Evolutionary conservation across 2,888 invertebrate species (phyloP), one percentile per base, ranked within the genome.

Genomic region (Cheilosia scutellata): DNA sequence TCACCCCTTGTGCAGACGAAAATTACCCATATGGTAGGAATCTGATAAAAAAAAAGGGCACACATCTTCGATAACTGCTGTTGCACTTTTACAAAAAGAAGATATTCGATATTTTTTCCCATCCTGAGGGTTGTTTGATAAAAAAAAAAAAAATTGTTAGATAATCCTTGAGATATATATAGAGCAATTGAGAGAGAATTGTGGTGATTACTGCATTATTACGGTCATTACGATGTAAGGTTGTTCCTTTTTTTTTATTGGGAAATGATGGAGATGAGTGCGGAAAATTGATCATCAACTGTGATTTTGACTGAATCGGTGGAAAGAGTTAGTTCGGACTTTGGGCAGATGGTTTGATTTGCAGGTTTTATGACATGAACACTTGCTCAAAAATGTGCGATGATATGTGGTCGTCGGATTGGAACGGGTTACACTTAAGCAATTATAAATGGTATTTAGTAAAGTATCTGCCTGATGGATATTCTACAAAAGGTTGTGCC

Each of bases 21-120:
- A 49, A 55, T 60, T 66, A 72, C 55, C 72, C 82, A 83, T 83
- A 83, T 83, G 82, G 77, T 66, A 47, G 47, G 40, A 72, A 83
- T 83, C 72, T 74, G 82, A 83, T 83, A 77, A 82, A 47, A 49
- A 49, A 49, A 49, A 20, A 49, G 29, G 29, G 29, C 60, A 44
- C 20, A 20, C 47, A 47, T 47, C 47, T 47, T 47, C 16, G 16
- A 20, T 47, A 20, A 20, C 42, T 60, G 13, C 58, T 58, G 58
- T 25, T 58, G 58, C 58, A 58, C 58, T 42, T 29, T 51, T 25
- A 9, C 4, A n/a, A 1, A 13, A 20, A 49, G 4, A 16, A 37
- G 49, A 49, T 33, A 65, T 65, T 65, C 3, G 63, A 65, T 65
- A 49, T 49, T 25, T 42, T n/a, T 11, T 20, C 9, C 11, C 27